Evolutionary conservation across 2,888 invertebrate genomes (phyloP).

Genomic region (Adelphocoris suturalis): DNA sequence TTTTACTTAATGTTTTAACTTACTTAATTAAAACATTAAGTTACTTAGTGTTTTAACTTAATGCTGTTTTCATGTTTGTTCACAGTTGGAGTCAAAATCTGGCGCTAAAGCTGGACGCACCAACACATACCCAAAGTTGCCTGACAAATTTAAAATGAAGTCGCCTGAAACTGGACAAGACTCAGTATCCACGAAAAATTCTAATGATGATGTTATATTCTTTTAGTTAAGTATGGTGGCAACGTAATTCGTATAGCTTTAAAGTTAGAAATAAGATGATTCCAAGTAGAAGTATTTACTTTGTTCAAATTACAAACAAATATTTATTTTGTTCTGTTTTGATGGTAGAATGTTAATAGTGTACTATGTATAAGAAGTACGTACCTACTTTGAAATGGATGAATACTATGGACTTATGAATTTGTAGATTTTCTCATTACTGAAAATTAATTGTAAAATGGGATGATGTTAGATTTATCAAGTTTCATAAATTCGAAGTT

Average conservation of each 20-base stretch:
- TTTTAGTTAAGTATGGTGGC: constrained; percentile 74
- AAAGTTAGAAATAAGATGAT: neutral
- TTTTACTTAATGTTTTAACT: no score
- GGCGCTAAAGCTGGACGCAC: constrained; percentile 80
- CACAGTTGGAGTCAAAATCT: constrained; percentile 72
- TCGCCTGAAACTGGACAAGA: constrained; percentile 79
- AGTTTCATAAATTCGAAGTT: neutral
- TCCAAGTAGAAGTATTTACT: neutral
- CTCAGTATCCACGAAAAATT: constrained; percentile 72
- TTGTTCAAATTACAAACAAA: neutral
- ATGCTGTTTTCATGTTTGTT: neutral
- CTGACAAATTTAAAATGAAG: constrained; percentile 84
- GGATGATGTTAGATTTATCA: neutral
- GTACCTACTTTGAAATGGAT: neutral
- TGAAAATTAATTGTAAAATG: neutral
- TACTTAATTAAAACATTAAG: no score
- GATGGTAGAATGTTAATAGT: neutral
- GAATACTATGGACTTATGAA: neutral
- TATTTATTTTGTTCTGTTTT: neutral
- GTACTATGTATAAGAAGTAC: neutral
- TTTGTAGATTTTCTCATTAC: neutral
- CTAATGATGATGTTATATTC: constrained; percentile 77
- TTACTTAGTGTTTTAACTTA: neutral
- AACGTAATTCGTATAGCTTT: neutral
- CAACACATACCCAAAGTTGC: constrained; percentile 86